Evolutionary conservation across 2,888 invertebrate genomes (phyloP), one percentile per base, ranked within the genome.

Genomic region (Coleophora deauratella): DNA sequence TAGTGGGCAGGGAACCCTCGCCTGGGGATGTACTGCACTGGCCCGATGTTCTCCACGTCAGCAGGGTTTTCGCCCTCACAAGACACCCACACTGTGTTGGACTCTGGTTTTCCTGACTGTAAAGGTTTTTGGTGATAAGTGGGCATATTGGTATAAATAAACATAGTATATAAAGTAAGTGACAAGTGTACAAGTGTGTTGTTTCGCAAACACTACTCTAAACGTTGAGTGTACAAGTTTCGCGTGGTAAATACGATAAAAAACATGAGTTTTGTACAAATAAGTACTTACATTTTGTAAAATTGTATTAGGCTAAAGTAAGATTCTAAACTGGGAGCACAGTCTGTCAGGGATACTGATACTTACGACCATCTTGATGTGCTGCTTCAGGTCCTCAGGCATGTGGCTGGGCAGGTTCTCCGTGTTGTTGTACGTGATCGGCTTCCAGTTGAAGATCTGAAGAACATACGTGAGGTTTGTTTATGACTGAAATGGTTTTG

Each of bases 61-160:
- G 95, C 93, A 3, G 95, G 93, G 79, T 95, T 96, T 87, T 98
- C 97, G 41, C 98, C 98, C 76, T 95, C 93, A 75, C 98, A 98
- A 32, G 95, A 93, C 44, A 98, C 92, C 92, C 96, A 97, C 53
- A 97, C 92, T 39, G 92, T 91, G 70, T 91, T 89, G 45, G 84
- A 76, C 41, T 82, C 82, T 1, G 81, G 77, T 35, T 82, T 82
- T 45, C 81, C 80, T 27, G 80, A 67, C 84, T 84, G 55, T 3
- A 48, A 49, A 27, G 3, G 43, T 48, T n/a, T n/a, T n/a, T 28
- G 40, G 9, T 31, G 33, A 6, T 21, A 4, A 21, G 6, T 4
- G 21, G 3, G 6, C 6, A 21, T 21, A 21, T 4, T 4, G 3
- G 6, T 4, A 21, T 4, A 21, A 21, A 21, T 21, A 21, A 21